Evolutionary conservation across 2,797 vertebrate species (phyloP).

Genomic region (Schizopygopsis pylzovi): DNA sequence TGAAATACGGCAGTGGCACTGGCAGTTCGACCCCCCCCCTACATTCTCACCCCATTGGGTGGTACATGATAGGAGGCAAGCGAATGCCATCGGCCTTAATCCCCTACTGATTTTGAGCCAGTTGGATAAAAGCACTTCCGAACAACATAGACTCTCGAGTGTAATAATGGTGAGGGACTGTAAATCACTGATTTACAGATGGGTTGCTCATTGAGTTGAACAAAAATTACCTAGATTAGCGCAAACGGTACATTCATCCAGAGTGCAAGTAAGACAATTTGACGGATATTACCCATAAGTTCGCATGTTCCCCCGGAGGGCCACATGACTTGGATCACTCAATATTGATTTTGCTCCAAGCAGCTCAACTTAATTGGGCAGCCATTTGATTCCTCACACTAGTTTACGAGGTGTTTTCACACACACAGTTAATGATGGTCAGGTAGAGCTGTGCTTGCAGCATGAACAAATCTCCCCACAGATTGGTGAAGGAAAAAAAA

Average conservation of each 20-base stretch:
- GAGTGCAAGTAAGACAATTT: not conserved
- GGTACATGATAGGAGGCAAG: constrained; percentile 63
- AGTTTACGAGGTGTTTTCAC: constrained; percentile 53
- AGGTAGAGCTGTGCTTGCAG: constrained; percentile 9
- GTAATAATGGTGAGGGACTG: constrained; percentile 25
- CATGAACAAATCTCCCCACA: not conserved
- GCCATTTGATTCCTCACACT: constrained; percentile 47
- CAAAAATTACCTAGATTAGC: constrained; percentile 9
- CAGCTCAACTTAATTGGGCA: constrained; percentile 55
- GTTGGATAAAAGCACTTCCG: constrained; percentile 58
- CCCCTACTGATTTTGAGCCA: constrained; percentile 65
- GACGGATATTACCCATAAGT: constrained; percentile 14
- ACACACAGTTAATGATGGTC: constrained; percentile 51
- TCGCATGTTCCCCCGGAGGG: constrained; percentile 17
- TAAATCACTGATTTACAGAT: constrained; percentile 69
- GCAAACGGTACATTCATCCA: constrained; percentile 15
- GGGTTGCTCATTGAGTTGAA: constrained; percentile 60
- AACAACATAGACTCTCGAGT: constrained; percentile 9
- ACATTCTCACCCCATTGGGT: constrained; percentile 64
- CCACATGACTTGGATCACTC: constrained; percentile 52
- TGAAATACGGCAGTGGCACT: constrained; percentile 62
- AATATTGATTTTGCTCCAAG: constrained; percentile 50
- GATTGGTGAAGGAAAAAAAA: not conserved
- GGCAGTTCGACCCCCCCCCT: constrained; percentile 48
- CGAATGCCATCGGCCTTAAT: constrained; percentile 69